Evolutionary conservation across 2,888 invertebrate species (phyloP), one percentile per base, ranked within the genome.

Genomic region (Carterocephalus palaemon): DNA sequence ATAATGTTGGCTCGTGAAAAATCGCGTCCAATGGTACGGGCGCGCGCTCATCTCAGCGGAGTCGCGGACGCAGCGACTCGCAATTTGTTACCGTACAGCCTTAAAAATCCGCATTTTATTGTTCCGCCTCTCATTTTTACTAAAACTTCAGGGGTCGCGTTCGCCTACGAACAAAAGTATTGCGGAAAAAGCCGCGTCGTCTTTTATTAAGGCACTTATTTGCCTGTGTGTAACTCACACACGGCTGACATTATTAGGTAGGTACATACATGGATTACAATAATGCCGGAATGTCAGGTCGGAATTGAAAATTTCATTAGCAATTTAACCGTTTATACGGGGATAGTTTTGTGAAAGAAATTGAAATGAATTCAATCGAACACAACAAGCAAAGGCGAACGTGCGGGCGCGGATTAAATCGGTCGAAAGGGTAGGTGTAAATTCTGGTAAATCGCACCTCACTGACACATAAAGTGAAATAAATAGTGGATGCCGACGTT

Each of bases 61-160:
- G 68, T 70, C 66, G 70, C 67, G 72, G 72, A 67, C 64, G 68
- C 64, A 70, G 59, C 64, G 60, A 67, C 69, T 71, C 70, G 75
- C 80, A 82, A 84, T 83, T 84, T 82, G 82, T 81, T 79, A 75
- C 59, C 70, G 70, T 68, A 76, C 72, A 77, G 74, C 76, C 78
- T 82, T 82, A 81, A 82, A 84, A 84, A 82, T 79, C 76, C 81
- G 60, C 76, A 79, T 82, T 83, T 81, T 82, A 83, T 78, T 80
- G 81, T 79, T 71, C 74, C 70, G 67, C 68, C 70, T 67, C 71
- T 76, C 76, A 74, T 77, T 77, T 74, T 67, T 70, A 64, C 69
- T 75, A 66, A 71, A 76, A 77, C 56, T 58, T 52, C 56, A 49
- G 62, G 64, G 60, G 59, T 62, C 66, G 62, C 64, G 67, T 69